Conservation (phyloP, 2,888 invertebrate species). For the Ecliptopera silaceata region DNA sequence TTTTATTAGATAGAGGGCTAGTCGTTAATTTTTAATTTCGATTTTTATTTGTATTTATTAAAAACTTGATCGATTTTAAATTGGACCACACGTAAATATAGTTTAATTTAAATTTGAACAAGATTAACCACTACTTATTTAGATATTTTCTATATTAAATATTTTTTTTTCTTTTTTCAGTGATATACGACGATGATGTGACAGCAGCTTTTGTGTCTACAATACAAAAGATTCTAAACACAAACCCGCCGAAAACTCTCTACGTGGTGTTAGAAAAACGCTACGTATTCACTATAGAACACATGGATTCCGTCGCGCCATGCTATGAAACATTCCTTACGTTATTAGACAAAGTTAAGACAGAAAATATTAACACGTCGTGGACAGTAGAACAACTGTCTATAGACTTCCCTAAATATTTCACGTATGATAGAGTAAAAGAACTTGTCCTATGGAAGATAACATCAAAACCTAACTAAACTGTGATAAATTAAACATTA, state of each 20-base stretch:
- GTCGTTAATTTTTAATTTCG: no score
- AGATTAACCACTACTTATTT: no score
- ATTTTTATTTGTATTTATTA: no score
- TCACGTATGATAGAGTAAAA: slow-evolving; percentile 90
- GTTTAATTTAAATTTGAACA: no score
- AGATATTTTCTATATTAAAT: no score
- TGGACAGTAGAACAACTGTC: slow-evolving; percentile 85
- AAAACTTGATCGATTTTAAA: no score
- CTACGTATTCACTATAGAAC: slow-evolving; percentile 91
- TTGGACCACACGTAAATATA: no score
- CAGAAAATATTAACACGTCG: slow-evolving; percentile 64
- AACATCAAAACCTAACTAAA: slow-evolving; percentile 56
- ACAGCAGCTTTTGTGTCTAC: slow-evolving; percentile 91
- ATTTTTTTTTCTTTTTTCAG: slow-evolving; percentile 74
- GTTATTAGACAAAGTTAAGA: slow-evolving; percentile 78
- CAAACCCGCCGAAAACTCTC: slow-evolving; percentile 83
- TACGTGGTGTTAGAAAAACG: slow-evolving; percentile 93
- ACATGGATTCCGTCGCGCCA: slow-evolving; percentile 92
- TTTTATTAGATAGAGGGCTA: no score
- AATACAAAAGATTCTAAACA: slow-evolving; percentile 85
- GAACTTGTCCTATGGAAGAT: slow-evolving; percentile 90
- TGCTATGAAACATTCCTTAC: slow-evolving; percentile 93
- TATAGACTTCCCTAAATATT: slow-evolving; percentile 90
- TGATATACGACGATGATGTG: slow-evolving; percentile 92
- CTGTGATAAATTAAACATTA: slow-evolving; percentile 54